Conservation (phyloP, 2,113 vertebrate genomes). For the Rousettus leschenaultii region DNA sequence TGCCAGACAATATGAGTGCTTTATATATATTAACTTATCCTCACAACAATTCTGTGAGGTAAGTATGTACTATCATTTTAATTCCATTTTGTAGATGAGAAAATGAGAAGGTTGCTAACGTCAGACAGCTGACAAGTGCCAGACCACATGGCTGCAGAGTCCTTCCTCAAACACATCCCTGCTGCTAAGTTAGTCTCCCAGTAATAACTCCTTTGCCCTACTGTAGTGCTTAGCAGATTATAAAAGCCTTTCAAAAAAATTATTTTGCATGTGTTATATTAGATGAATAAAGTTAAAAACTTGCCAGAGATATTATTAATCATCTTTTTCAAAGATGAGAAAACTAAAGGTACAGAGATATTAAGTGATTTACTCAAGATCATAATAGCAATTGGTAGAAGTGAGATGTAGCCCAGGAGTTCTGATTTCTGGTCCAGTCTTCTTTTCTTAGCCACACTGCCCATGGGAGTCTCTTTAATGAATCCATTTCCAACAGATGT, state of each 20-base stretch:
- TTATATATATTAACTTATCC: neutral
- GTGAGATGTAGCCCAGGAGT: neutral
- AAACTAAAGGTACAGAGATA: neutral
- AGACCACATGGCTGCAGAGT: neutral
- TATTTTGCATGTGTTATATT: neutral
- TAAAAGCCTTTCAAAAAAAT: neutral
- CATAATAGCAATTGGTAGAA: neutral
- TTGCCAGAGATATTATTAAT: neutral
- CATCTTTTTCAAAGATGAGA: neutral
- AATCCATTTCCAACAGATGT: neutral
- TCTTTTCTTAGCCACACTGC: neutral
- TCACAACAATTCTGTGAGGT: neutral
- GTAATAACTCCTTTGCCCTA: neutral
- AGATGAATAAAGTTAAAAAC: neutral
- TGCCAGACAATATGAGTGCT: neutral
- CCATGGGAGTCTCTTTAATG: neutral
- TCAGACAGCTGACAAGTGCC: neutral
- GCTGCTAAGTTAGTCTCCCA: neutral
- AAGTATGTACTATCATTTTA: neutral
- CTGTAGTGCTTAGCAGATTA: neutral
- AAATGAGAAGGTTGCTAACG: neutral
- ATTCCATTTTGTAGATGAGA: neutral
- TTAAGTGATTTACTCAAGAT: neutral
- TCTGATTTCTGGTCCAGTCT: neutral
- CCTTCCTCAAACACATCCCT: neutral